These are phyloP conservation scores for Serilophus lunatus DNA, from an alignment of 2,113 vertebrate species.

Conservation along the genomic window DNA sequence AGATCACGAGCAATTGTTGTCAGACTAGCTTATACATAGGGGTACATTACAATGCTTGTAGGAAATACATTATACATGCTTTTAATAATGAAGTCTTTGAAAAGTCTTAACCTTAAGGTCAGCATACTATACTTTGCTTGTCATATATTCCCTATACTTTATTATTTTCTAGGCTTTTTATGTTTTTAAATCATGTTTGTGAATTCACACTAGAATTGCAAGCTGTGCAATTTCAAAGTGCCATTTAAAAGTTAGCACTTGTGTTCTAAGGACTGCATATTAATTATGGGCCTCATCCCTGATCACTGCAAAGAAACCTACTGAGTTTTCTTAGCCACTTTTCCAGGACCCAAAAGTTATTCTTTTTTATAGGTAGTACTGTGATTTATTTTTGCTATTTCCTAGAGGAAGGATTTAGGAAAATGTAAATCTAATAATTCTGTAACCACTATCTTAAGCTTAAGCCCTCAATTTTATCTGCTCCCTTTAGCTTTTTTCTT, in stretches of 20 bases:
- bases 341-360: not conserved
- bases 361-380: not conserved
- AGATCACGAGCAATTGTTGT: not conserved
- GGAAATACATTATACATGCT: not conserved
- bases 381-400: not conserved
- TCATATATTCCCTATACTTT: not conserved
- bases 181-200: not conserved
- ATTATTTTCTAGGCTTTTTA: not conserved
- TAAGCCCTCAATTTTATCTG: not conserved
- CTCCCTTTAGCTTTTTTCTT: not conserved
- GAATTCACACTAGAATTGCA: not conserved
- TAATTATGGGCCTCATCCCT: not conserved
- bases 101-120: not conserved
- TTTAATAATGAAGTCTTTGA: conserved; percentile 1
- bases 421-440: conserved; percentile 4
- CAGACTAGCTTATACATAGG: not conserved
- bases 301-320: not conserved
- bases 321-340: not conserved
- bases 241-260: not conserved
- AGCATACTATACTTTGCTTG: not conserved
- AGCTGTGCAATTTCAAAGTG: not conserved
- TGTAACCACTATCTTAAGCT: not conserved
- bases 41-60: not conserved
- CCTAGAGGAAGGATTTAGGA: not conserved
- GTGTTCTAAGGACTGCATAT: not conserved